Base-by-base conservation (phyloP, 2,797 vertebrate genomes). In the Trachurus trachurus region DNA sequence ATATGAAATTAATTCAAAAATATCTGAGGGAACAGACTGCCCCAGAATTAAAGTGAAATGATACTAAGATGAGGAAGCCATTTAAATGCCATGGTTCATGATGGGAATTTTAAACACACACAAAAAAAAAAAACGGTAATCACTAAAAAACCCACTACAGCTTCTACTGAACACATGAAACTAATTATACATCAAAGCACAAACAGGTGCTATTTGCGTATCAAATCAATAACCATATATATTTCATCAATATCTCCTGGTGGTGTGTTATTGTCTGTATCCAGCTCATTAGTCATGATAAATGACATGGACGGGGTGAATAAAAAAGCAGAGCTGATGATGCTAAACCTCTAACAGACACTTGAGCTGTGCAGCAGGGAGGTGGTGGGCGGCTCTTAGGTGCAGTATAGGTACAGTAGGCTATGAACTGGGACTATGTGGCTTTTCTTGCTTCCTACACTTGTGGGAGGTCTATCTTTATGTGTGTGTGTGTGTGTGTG, bases 381-480 rank as follows among this genome's bases (percentile, higher is more conserved):
- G 39, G 42, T 40, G n/a, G 76, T 81, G 44, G 79, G 83, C 0
- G n/a, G 80, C 81, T 56, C 74, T 78, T 45, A 75, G 71, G 78
- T 84, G 71, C 37, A 47, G 68, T 66, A 26, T 21, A 34, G 73
- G 56, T 40, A 49, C 42, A 49, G 19, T 49, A 61, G 74, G 69
- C 57, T 64, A 53, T 58, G 71, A 83, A 57, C 80, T 58, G 39
- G 60, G 45, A 61, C 76, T 59, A 68, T 58, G 26, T 34, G 47
- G 26, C 59, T 66, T 54, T 54, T 66, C 37, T 60, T 65, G 16
- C 53, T 66, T 84, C 81, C 70, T 63, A 76, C 66, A 73, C 56
- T 61, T 70, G 83, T 87, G 60, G 81, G 82, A 76, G 86, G 54
- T 70, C 50, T 64, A 63, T 67, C 71, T 62, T 3, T 73, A 72